These are phyloP conservation scores for Acipenser ruthenus DNA, from an alignment of 2,797 vertebrate genomes.

Conservation along the genomic window DNA sequence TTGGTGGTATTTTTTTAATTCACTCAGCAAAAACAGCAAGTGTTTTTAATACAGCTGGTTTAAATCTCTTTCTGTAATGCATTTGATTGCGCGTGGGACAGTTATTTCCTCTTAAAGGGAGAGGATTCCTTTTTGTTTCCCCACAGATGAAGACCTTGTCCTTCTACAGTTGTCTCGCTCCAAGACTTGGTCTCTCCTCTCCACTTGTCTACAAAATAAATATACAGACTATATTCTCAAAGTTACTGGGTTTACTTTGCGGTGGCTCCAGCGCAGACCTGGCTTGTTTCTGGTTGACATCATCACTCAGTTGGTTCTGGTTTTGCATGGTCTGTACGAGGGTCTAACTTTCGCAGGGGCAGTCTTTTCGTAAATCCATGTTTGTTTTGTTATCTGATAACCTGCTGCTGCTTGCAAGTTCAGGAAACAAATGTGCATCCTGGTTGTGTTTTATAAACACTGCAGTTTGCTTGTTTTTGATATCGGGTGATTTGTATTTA, in stretches of 20 bases:
- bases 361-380: constrained; percentile 64
- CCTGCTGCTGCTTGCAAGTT: constrained; percentile 50
- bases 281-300: constrained; percentile 10
- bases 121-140: constrained; percentile 15
- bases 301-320: neutral
- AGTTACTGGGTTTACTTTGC: too few relatives aligned
- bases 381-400: constrained; percentile 63
- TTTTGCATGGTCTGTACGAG: constrained; percentile 14
- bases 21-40: constrained; percentile 63
- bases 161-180: too few relatives aligned
- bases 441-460: constrained; percentile 52
- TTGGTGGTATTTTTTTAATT: constrained; percentile 23
- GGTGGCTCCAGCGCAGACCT: too few relatives aligned
- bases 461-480: constrained; percentile 29
- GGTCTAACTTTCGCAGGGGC: constrained; percentile 38
- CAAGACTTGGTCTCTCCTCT: too few relatives aligned
- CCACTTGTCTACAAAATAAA: too few relatives aligned
- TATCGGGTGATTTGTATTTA: constrained; percentile 21
- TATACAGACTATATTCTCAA: too few relatives aligned
- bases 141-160: too few relatives aligned
- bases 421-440: constrained; percentile 76
- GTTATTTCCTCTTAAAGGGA: constrained; percentile 2
- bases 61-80: constrained; percentile 48
- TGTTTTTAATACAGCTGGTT: constrained; percentile 62
- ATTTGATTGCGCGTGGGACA: constrained; percentile 35